A percentile compares a stretch with the other conserved stretches of the same genome.
Conservation (phyloP, 2,888 invertebrate species). For the Meta bourneti region DNA sequence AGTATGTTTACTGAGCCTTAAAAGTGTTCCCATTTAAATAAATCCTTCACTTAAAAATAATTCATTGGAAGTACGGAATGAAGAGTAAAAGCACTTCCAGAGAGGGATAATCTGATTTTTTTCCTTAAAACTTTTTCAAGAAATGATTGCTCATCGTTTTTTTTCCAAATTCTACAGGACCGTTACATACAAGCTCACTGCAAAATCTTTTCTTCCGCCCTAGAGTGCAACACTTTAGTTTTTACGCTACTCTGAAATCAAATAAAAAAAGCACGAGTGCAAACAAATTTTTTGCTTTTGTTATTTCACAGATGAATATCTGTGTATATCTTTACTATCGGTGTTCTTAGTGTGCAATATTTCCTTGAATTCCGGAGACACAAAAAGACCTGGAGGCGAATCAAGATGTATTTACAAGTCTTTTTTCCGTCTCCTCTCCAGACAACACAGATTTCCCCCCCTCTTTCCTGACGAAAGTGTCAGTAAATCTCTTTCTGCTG, state of each 20-base stretch:
- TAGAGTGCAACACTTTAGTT: not conserved
- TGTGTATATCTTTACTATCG: slow-evolving; percentile 16
- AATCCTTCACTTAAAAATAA: not conserved
- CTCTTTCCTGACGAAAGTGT: slow-evolving; percentile 32
- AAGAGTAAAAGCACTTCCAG: not conserved
- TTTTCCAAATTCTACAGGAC: not conserved
- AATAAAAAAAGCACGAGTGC: not conserved
- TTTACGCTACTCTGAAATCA: not conserved
- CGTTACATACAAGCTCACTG: not conserved
- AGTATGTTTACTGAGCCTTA: too few relatives aligned
- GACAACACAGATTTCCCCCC: not conserved
- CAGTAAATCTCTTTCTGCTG: slow-evolving; percentile 49
- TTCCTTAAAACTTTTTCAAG: not conserved
- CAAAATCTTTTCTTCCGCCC: not conserved
- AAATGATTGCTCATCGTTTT: not conserved
- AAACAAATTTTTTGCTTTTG: slow-evolving; percentile 19
- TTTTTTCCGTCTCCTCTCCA: slow-evolving; percentile 18
- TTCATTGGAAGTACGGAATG: not conserved
- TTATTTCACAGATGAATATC: slow-evolving; percentile 4
- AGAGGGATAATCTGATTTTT: not conserved
- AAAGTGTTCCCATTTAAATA: too few relatives aligned
- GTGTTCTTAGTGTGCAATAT: slow-evolving; percentile 36
- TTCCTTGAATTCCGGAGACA: slow-evolving; percentile 19
- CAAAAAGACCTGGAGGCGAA: slow-evolving; percentile 25
- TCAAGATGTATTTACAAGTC: slow-evolving; percentile 23